Percentiles rank a stretch among this genome's conserved stretches.
These are phyloP conservation scores for Apamea epomidion DNA, from an alignment of 2,888 invertebrate genomes.

Conservation along the genomic window DNA sequence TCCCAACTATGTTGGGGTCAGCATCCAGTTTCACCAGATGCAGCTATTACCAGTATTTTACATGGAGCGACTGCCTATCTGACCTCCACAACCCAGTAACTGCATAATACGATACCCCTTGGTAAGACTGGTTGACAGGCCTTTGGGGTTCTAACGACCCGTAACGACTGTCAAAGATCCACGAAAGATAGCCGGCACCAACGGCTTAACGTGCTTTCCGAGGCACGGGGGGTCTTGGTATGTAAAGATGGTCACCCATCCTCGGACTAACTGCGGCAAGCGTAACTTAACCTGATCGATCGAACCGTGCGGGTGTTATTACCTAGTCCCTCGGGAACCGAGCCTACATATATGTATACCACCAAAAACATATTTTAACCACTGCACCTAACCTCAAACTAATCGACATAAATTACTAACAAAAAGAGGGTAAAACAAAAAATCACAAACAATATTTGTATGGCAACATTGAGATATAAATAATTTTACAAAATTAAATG, in stretches of 20 bases:
- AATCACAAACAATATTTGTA: constrained; percentile 49
- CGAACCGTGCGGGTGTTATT: background rate
- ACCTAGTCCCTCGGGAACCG: background rate
- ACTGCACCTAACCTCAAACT: constrained; percentile 20
- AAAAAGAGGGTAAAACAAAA: constrained; percentile 30
- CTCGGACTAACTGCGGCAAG: background rate
- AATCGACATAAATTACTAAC: constrained; percentile 36
- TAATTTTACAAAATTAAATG: constrained; percentile 56
- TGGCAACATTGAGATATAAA: constrained; percentile 56
- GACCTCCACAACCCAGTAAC: no score
- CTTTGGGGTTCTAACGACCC: background rate
- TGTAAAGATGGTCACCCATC: no score
- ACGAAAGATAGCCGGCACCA: no score
- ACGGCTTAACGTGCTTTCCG: no score
- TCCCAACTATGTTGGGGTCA: no score
- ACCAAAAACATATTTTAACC: background rate
- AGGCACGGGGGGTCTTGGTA: no score
- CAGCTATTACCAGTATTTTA: no score
- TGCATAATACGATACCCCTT: background rate
- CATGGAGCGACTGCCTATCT: no score
- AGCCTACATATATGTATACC: background rate
- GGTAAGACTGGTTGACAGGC: no score
- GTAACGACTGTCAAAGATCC: background rate
- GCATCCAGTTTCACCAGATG: no score
- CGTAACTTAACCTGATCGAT: background rate